These are phyloP conservation scores for Melanocharis versteri DNA, from an alignment of 2,113 vertebrate species.

Conservation along the genomic window DNA sequence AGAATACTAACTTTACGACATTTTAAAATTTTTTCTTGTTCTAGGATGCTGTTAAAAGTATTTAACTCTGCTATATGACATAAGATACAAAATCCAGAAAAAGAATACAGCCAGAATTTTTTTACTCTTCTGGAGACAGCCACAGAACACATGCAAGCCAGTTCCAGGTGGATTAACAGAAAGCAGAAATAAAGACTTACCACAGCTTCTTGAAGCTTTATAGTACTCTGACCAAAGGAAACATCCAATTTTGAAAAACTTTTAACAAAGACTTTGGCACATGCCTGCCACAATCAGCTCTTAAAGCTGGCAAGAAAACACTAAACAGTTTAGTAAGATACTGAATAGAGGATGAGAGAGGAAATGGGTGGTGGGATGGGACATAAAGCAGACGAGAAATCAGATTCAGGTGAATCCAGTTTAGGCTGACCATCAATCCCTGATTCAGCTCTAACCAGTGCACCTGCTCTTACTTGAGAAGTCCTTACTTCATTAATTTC, in stretches of 20 bases:
- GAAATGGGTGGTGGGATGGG: neutral
- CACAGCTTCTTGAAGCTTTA: neutral
- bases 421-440: neutral
- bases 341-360: rapidly evolving
- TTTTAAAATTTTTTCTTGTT: neutral
- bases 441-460: neutral
- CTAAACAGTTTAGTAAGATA: neutral
- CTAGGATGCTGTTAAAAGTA: neutral
- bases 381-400: neutral
- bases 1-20: neutral
- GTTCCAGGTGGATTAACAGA: neutral
- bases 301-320: neutral
- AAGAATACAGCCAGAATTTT: neutral
- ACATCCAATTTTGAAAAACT: neutral
- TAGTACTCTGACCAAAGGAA: neutral
- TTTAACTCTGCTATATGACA: neutral
- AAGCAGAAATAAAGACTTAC: neutral
- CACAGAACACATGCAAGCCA: neutral
- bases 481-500: neutral
- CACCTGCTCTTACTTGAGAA: neutral
- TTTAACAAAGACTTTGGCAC: neutral
- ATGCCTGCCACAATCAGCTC: rapidly evolving
- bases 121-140: neutral
- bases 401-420: neutral
- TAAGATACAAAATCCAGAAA: neutral